Conservation (phyloP, 2,113 vertebrate genomes). For the Tachycineta bicolor region DNA sequence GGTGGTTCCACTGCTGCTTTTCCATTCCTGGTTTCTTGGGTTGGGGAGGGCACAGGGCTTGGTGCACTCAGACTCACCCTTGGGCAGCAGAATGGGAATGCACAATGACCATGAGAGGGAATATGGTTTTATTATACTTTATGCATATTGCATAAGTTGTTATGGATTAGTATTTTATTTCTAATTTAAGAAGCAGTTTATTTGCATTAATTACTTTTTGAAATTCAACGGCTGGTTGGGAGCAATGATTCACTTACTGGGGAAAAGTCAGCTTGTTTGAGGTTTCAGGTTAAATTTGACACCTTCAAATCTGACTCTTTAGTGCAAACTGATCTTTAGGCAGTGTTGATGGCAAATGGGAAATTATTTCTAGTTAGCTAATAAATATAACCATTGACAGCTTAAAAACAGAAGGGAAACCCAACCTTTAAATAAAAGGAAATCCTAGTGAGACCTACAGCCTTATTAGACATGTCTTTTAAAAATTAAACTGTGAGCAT, state of each 20-base stretch:
- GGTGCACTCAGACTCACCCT: neutral
- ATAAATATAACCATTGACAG: neutral
- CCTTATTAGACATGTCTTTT: neutral
- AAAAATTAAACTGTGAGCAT: neutral
- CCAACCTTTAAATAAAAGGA: neutral
- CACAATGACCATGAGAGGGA: neutral
- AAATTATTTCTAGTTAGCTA: neutral
- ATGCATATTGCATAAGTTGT: neutral
- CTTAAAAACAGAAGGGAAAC: neutral
- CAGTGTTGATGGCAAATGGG: neutral
- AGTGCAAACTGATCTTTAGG: neutral
- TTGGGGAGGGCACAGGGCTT: neutral
- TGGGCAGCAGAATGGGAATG: rapidly evolving
- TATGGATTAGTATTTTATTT: neutral
- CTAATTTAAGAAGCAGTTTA: neutral
- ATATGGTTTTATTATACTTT: neutral
- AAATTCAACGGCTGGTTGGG: neutral
- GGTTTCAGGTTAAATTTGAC: neutral
- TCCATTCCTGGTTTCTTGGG: neutral
- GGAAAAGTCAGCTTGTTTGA: neutral
- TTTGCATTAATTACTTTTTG: neutral
- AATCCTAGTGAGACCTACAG: neutral
- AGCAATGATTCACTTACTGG: neutral
- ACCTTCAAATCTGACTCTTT: neutral
- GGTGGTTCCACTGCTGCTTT: neutral